Conservation (phyloP, 2,888 invertebrate species). For the Eilema depressum region DNA sequence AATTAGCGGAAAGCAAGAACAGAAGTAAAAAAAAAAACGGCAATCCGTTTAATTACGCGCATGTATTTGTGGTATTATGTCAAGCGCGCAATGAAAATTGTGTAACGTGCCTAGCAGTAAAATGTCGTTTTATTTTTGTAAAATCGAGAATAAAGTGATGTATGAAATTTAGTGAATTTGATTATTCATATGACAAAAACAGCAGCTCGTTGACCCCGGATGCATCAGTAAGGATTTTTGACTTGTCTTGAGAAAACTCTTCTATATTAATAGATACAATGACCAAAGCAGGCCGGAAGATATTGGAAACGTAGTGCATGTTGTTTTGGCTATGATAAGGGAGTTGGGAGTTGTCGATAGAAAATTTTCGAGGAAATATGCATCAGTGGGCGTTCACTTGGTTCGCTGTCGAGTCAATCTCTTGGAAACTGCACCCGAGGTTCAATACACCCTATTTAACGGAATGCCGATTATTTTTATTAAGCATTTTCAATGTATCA, state of each 20-base stretch:
- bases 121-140: neutral
- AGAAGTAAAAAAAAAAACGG: too few species aligned
- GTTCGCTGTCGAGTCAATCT: conserved; percentile 65
- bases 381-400: conserved; percentile 57
- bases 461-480: conserved; percentile 76
- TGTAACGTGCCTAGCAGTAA: neutral
- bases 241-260: too few species aligned
- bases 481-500: conserved; percentile 63
- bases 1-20: too few species aligned
- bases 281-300: too few species aligned
- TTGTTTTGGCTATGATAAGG: too few species aligned
- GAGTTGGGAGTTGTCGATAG: too few species aligned
- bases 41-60: too few species aligned
- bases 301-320: too few species aligned
- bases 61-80: neutral
- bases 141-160: neutral
- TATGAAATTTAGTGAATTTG: neutral
- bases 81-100: neutral
- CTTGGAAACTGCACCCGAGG: conserved; percentile 74
- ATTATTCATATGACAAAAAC: conserved; percentile 21
- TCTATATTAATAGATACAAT: too few species aligned
- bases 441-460: conserved; percentile 68
- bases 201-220: conserved; percentile 48
- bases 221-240: too few species aligned
- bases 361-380: too few species aligned